These are phyloP conservation scores for Coracopsis vasa DNA, from an alignment of 2,113 vertebrate species.

Conservation along the genomic window DNA sequence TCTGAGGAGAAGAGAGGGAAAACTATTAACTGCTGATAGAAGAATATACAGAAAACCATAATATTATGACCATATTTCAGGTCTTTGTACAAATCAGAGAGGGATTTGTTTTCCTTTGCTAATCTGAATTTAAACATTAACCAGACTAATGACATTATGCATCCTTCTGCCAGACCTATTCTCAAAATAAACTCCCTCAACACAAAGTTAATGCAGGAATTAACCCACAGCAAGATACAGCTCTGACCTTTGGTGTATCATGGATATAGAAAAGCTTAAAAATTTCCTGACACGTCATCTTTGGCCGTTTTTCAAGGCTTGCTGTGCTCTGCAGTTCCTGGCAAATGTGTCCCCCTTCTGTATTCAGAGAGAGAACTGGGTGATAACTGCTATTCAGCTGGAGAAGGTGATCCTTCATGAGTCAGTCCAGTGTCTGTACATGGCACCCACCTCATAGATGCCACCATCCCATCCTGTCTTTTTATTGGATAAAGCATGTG, in stretches of 20 bases:
- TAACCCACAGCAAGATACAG: background rate
- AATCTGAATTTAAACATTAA: background rate
- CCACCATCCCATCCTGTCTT: background rate
- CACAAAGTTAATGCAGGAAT: background rate
- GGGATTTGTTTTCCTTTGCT: background rate
- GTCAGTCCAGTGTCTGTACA: background rate
- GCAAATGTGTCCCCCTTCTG: background rate
- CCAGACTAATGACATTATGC: background rate
- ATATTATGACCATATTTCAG: background rate
- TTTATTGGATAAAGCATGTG: fast-evolving
- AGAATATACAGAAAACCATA: background rate
- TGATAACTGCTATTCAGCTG: background rate
- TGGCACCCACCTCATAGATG: background rate
- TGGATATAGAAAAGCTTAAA: background rate
- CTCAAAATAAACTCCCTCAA: background rate
- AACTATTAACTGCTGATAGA: background rate
- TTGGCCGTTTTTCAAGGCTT: background rate
- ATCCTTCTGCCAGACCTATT: background rate
- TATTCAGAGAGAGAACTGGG: background rate
- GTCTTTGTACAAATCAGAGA: background rate
- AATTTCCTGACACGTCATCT: background rate
- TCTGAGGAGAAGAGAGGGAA: background rate
- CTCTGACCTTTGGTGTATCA: background rate
- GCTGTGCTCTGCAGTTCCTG: background rate
- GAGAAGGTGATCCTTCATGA: background rate